Base-by-base conservation (phyloP, 53 echinoderm and acorn worm genomes). In the Glandiceps talaboti region DNA sequence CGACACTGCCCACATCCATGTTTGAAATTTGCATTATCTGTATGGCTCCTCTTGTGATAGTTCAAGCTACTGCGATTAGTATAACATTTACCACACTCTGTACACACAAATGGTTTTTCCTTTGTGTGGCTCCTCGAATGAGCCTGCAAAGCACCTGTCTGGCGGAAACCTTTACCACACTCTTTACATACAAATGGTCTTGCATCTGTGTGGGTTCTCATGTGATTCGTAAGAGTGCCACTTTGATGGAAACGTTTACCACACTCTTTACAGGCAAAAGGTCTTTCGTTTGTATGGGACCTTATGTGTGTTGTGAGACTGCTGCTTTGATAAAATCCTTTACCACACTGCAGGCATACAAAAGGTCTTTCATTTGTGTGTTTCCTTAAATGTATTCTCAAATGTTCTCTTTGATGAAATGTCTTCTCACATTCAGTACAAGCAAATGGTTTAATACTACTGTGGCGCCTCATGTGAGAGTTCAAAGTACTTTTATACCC, bases 351-450 rank as follows among this genome's bases (percentile, higher is more conserved):
- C 27, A 89, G 86, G 33, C 99, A 99, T 74, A 91, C 91, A 31
- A 87, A 82, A 10, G 93, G 99, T 27, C 99, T 76, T 81, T 94
- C 89, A 1, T 91, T 93, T 28, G 89, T 83, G 72, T 99, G 99
- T 73, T 93, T 99, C 93, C 99, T 92, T 85, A 94, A 87, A 78
- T 99, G 99, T 82, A 93, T 93, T 86, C 93, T 93, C 78, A 94
- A 82, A 78, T 91, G 88, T 75, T 91, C 93, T 80, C 93, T 93
- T 82, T 93, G 99, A 26, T 93, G 91, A 83, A 93, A 99, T 74
- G 91, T 81, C 83, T 99, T 93, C 77, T 93, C 99, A 74, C 99
- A 99, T 78, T 99, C 93, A 0, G 83, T 85, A 33, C 93, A 93
- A 73, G 82, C 80, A 77, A 94, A 99, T 28, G 93, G 99, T 26